Evolutionary conservation across 2,888 invertebrate genomes (phyloP).

Genomic region (Stictocephala bisonia): DNA sequence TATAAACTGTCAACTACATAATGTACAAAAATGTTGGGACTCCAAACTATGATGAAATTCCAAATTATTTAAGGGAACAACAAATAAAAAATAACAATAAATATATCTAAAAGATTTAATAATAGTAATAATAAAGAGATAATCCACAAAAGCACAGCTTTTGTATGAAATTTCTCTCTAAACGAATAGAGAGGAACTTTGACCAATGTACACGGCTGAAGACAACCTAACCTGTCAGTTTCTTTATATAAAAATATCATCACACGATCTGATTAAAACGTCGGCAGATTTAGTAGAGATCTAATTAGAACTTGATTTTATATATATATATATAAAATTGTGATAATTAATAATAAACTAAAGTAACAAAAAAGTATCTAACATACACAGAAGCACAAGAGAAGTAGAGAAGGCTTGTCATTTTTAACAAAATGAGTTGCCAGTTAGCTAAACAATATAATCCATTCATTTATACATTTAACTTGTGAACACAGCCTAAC

Average conservation of each 20-base stretch:
- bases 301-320: slow-evolving; percentile 7
- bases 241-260: slow-evolving; percentile 35
- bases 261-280: slow-evolving; percentile 23
- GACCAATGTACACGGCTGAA: slow-evolving; percentile 39
- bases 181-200: slow-evolving; percentile 35
- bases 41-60: slow-evolving; percentile 24
- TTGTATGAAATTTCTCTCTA: slow-evolving; percentile 40
- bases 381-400: slow-evolving; percentile 25
- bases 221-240: slow-evolving; percentile 21
- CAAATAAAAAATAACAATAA: slow-evolving; percentile 43
- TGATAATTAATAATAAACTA: slow-evolving; percentile 20
- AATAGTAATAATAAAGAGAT: slow-evolving; percentile 41
- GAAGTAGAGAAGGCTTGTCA: neutral
- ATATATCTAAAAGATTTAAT: slow-evolving; percentile 40
- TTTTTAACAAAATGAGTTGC: slow-evolving; percentile 31
- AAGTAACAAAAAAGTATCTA: slow-evolving; percentile 37
- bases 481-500: slow-evolving; percentile 39
- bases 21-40: too few relatives aligned
- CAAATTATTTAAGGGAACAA: slow-evolving; percentile 13
- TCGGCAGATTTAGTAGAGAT: slow-evolving; percentile 10
- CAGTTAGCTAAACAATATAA: slow-evolving; percentile 4
- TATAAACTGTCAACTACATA: too few relatives aligned
- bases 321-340: slow-evolving; percentile 24
- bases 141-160: slow-evolving; percentile 38
- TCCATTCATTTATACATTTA: slow-evolving; percentile 35